phyloP scores from a whole-genome alignment of 1,140 invertebrate species.

The Papilio glaucus region DNA sequence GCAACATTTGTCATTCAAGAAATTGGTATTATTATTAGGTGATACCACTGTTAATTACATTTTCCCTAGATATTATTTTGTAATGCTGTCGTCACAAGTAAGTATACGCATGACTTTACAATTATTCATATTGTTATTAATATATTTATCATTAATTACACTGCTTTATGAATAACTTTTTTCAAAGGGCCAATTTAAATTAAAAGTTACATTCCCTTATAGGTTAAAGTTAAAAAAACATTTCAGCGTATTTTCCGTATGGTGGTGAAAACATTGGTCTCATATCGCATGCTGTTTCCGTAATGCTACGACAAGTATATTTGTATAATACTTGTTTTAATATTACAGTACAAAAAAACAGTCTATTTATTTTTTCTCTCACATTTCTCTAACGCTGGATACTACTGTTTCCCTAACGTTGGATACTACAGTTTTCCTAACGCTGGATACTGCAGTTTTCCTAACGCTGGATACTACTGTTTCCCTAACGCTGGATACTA shows the following conservation, averaged over 20 bases:
- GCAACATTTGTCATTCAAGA: background rate
- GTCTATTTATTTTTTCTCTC: conserved; percentile 49
- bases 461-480: conserved; percentile 20
- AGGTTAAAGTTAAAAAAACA: background rate
- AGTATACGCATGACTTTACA: background rate
- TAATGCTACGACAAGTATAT: background rate
- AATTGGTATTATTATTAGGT: background rate
- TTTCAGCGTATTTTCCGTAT: conserved; percentile 46
- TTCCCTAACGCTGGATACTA: too few relatives aligned
- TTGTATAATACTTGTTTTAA: background rate
- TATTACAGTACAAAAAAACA: background rate
- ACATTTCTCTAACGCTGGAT: conserved; percentile 49
- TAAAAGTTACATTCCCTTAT: background rate
- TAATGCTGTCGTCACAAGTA: background rate
- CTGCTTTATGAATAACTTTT: background rate
- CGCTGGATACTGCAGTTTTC: too few relatives aligned
- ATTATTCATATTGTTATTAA: background rate
- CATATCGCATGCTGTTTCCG: conserved; percentile 43
- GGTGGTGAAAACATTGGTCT: conserved; percentile 46
- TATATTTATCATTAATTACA: background rate
- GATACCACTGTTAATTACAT: background rate
- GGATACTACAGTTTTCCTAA: too few relatives aligned
- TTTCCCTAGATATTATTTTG: background rate
- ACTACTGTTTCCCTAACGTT: too few relatives aligned
- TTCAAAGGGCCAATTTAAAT: background rate